Base-by-base conservation (phyloP, 2,113 vertebrate genomes). In the Sander vitreus region DNA sequence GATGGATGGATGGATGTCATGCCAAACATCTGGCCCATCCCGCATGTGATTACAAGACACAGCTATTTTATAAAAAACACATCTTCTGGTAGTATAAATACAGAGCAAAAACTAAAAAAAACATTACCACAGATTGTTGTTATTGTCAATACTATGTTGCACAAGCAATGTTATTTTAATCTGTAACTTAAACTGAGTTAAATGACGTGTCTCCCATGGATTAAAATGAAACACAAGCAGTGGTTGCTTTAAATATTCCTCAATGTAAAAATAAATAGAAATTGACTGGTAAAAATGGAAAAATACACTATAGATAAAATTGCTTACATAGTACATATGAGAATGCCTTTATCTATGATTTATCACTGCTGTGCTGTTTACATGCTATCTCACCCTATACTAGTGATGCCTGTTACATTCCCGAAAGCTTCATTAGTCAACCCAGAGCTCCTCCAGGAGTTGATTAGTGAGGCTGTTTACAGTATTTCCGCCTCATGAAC, bases 401-500 rank as follows among this genome's bases (percentile, higher is more conserved):
- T n/a, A 13, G 48, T 36, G 68, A 80, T 82, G 48, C 55, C n/a
- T 36, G 55, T 19, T 51, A 47, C 16, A 50, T n/a, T 81, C 55
- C 27, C 45, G 62, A 25, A 51, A 57, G 78, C 74, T 59, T 70
- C 30, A 73, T 62, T 76, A 25, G 21, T 80, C 53, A 19, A 59
- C 59, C 23, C 25, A 48, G 71, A 73, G 64, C 23, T 70, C 68
- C 78, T 60, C 50, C 39, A 47, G 68, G 75, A 65, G 36, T 55
- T 81, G 73, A 88, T 84, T 81, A 78, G 68, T 6, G 19, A 57
- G 72, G 72, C 30, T 67, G 59, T 79, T 87, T 58, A 68, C 57
- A 68, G 50, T 68, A 48, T 72, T 84, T 73, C 23, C 66, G 55
- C 69, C 67, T 85, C 82, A 82, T 85, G 83, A 89, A 72, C 39